phyloP scores from a whole-genome alignment of 2,797 vertebrate species.

The Coendou prehensilis region DNA sequence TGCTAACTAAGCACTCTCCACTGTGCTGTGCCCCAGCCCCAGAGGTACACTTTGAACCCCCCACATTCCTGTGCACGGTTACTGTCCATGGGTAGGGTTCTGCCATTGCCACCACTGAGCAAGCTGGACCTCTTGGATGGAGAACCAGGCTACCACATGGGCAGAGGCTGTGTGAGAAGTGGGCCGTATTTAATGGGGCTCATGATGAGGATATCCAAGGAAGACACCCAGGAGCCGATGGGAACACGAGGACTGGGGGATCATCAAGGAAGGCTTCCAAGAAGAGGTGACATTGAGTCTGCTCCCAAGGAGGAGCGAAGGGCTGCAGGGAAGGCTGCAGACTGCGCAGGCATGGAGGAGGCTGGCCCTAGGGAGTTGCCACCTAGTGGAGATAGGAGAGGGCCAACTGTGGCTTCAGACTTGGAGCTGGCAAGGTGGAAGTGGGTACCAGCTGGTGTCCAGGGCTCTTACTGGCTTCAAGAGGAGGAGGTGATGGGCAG shows the following conservation, averaged over 20 bases:
- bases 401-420: background rate
- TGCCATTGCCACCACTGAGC: background rate
- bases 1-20: background rate
- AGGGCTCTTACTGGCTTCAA: background rate
- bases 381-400: too few relatives aligned
- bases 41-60: background rate
- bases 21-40: background rate
- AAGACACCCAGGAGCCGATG: background rate
- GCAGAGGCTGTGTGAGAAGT: background rate
- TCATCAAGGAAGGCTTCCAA: background rate
- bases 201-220: background rate
- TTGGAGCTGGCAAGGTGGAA: background rate
- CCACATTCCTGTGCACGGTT: background rate
- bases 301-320: background rate
- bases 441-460: background rate
- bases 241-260: background rate
- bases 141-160: background rate
- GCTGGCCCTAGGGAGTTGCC: background rate
- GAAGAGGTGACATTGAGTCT: background rate
- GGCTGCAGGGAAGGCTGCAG: background rate
- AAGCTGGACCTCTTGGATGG: background rate
- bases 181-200: background rate
- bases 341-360: background rate
- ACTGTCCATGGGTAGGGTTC: background rate
- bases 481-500: background rate